Evolutionary conservation across 2,797 vertebrate genomes (phyloP).

Genomic region (Alectoris magna): DNA sequence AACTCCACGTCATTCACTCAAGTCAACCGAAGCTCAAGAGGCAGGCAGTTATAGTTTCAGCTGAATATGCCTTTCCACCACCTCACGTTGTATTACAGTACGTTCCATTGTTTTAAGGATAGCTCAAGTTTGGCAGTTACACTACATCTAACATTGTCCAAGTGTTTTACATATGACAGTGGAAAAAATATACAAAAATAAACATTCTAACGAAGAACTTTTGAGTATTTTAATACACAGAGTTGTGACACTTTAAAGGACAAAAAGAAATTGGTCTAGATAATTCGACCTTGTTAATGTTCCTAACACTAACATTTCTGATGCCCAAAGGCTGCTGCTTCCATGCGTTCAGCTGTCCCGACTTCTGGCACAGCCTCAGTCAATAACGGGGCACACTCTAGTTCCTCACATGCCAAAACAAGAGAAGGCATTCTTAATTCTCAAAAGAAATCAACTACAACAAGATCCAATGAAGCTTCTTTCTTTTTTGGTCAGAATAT

Average conservation of each 20-base stretch:
- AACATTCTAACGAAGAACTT: neutral
- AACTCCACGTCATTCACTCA: neutral
- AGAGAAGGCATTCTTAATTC: constrained; percentile 56
- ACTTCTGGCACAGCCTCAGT: constrained; percentile 71
- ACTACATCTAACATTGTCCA: neutral
- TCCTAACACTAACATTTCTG: constrained; percentile 42
- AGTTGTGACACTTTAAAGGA: constrained; percentile 51
- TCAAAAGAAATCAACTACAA: neutral
- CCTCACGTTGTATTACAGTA: neutral
- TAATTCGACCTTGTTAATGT: constrained; percentile 67
- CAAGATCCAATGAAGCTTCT: neutral
- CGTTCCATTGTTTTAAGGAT: neutral
- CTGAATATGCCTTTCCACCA: neutral
- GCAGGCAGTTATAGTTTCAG: neutral
- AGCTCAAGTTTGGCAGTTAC: neutral
- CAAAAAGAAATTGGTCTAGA: constrained; percentile 32
- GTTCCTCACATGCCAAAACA: constrained; percentile 62
- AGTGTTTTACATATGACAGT: neutral
- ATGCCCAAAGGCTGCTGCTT: constrained; percentile 58
- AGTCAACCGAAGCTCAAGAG: neutral
- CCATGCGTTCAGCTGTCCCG: constrained; percentile 63
- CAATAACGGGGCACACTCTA: constrained; percentile 29
- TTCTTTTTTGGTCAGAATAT: neutral
- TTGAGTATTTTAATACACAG: neutral
- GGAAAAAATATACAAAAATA: neutral